Evolutionary conservation across 2,888 invertebrate genomes (phyloP).

Genomic region (Argynnis bischoffii): DNA sequence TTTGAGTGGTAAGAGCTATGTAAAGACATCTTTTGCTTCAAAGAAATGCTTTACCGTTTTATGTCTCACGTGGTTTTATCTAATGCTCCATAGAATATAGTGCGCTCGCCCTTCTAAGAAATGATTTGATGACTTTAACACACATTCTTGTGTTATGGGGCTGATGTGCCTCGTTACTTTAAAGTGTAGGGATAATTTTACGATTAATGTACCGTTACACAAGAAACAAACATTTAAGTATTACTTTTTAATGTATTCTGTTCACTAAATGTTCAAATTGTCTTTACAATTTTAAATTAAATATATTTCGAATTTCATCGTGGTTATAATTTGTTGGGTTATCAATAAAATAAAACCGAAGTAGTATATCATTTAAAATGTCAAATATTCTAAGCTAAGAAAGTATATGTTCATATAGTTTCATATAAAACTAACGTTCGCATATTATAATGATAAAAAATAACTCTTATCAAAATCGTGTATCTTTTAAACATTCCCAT

Average conservation of each 20-base stretch:
- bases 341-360: no score
- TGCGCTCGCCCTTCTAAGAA: constrained; percentile 54
- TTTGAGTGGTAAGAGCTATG: constrained; percentile 25
- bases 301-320: no score
- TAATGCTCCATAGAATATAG: constrained; percentile 32
- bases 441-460: no score
- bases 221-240: constrained; percentile 48
- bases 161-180: constrained; percentile 47
- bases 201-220: constrained; percentile 52
- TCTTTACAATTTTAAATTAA: background rate
- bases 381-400: no score
- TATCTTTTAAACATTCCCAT: no score
- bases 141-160: constrained; percentile 60
- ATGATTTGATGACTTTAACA: constrained; percentile 59
- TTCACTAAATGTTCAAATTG: no score
- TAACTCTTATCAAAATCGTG: no score
- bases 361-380: no score
- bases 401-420: no score
- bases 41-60: constrained; percentile 34
- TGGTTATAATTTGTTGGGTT: no score
- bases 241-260: constrained; percentile 43
- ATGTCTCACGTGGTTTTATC: constrained; percentile 38
- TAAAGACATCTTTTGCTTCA: constrained; percentile 24
- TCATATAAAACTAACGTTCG: no score
- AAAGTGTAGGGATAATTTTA: constrained; percentile 58